Percentiles rank a stretch among this genome's conserved stretches.
These are phyloP conservation scores for Baronia brevicornis DNA, from an alignment of 2,888 invertebrate genomes.

Conservation along the genomic window DNA sequence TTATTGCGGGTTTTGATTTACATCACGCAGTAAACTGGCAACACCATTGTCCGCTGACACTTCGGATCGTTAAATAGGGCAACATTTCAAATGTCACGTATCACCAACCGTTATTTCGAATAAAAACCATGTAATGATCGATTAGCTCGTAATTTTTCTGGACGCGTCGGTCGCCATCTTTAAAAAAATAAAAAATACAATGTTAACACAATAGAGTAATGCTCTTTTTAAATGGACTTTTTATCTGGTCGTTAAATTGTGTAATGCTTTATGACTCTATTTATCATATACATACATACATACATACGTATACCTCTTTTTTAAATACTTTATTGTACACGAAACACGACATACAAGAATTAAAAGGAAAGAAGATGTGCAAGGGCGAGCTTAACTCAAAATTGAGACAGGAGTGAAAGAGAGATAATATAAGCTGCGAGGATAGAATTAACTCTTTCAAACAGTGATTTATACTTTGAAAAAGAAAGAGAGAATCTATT, in stretches of 20 bases:
- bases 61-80: constrained; percentile 61
- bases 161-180: constrained; percentile 18
- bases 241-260: constrained; percentile 16
- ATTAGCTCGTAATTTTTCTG: constrained; percentile 32
- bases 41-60: constrained; percentile 56
- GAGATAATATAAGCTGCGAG: too few species aligned
- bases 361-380: too few species aligned
- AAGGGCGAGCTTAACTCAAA: too few species aligned
- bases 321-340: not conserved
- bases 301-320: not conserved
- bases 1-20: constrained; percentile 62
- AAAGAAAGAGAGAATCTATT: too few species aligned
- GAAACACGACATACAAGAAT: too few species aligned
- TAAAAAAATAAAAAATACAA: constrained; percentile 28
- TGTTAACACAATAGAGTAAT: constrained; percentile 28
- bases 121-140: constrained; percentile 36
- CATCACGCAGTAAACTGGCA: constrained; percentile 48
- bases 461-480: too few species aligned
- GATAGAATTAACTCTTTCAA: too few species aligned
- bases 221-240: constrained; percentile 14
- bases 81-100: constrained; percentile 59
- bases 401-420: too few species aligned
- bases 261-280: constrained; percentile 16
- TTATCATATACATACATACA: constrained; percentile 9
- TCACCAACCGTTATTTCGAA: constrained; percentile 47